A percentile compares a stretch with the other conserved stretches of the same genome.
Evolutionary conservation across 2,888 invertebrate genomes (phyloP).

Genomic region (Drosophila diplacantha): DNA sequence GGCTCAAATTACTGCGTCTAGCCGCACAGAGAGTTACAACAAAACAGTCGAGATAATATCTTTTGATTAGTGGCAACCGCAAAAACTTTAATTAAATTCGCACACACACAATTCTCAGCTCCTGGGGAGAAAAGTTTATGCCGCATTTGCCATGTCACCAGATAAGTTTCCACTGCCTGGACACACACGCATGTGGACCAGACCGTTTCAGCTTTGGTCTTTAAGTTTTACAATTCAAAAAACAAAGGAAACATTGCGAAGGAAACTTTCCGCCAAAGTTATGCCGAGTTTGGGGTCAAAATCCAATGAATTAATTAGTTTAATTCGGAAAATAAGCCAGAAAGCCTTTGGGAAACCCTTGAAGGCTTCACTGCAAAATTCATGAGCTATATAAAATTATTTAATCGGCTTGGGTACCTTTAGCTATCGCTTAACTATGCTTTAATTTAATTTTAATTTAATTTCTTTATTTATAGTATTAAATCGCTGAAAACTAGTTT

Average conservation of each 20-base stretch:
- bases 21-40: slow-evolving; percentile 21
- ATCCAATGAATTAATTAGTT: slow-evolving; percentile 69
- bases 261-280: slow-evolving; percentile 61
- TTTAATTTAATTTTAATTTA: not conserved
- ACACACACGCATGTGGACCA: slow-evolving; percentile 51
- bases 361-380: slow-evolving; percentile 35
- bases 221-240: slow-evolving; percentile 49
- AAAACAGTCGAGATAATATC: slow-evolving; percentile 65
- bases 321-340: slow-evolving; percentile 39
- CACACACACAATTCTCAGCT: slow-evolving; percentile 54
- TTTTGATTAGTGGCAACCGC: slow-evolving; percentile 73
- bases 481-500: too few relatives aligned
- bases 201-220: slow-evolving; percentile 40
- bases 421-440: not conserved
- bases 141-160: slow-evolving; percentile 68
- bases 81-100: slow-evolving; percentile 72
- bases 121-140: slow-evolving; percentile 57
- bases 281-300: slow-evolving; percentile 31
- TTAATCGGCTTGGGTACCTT: not conserved
- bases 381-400: not conserved
- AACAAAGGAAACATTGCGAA: slow-evolving; percentile 46
- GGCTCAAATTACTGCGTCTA: slow-evolving; percentile 30
- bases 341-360: slow-evolving; percentile 30
- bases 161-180: slow-evolving; percentile 53
- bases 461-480: not conserved